These are phyloP conservation scores for Pogona vitticeps DNA, from an alignment of 2,113 vertebrate genomes.

Conservation along the genomic window DNA sequence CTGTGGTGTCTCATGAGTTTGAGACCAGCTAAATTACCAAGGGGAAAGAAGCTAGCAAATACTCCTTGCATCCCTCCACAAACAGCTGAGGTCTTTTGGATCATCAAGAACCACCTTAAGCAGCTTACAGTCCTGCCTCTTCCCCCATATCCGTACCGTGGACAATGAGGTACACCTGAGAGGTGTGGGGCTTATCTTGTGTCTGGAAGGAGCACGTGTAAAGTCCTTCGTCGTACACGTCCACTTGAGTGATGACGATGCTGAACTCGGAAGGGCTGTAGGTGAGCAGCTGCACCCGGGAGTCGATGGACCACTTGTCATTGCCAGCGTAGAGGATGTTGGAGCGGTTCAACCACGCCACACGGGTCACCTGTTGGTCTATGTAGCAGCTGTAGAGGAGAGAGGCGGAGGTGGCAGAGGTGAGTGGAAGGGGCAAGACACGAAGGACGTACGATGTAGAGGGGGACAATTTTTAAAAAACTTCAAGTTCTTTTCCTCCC, in stretches of 20 bases:
- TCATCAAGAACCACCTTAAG: background rate
- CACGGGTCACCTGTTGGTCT: constrained; percentile 88
- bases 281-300: constrained; percentile 83
- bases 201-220: constrained; percentile 94
- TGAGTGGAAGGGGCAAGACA: too few relatives aligned
- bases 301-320: constrained; percentile 91
- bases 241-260: constrained; percentile 86
- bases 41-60: too few relatives aligned
- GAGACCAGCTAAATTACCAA: too few relatives aligned
- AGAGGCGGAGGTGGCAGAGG: background rate
- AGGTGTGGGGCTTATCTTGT: constrained; percentile 84
- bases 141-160: constrained; percentile 75
- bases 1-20: too few relatives aligned
- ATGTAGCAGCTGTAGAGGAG: constrained; percentile 83
- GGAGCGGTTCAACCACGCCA: constrained; percentile 92
- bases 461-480: too few relatives aligned
- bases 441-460: too few relatives aligned
- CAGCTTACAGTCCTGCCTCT: background rate
- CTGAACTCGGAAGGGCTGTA: constrained; percentile 88
- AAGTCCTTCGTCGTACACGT: constrained; percentile 86
- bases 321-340: constrained; percentile 90
- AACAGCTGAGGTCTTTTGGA: background rate
- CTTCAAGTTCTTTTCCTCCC: too few relatives aligned
- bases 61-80: too few relatives aligned
- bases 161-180: constrained; percentile 91